Evolutionary conservation across 2,888 invertebrate genomes (phyloP).

Genomic region (Ochropleura leucogaster): DNA sequence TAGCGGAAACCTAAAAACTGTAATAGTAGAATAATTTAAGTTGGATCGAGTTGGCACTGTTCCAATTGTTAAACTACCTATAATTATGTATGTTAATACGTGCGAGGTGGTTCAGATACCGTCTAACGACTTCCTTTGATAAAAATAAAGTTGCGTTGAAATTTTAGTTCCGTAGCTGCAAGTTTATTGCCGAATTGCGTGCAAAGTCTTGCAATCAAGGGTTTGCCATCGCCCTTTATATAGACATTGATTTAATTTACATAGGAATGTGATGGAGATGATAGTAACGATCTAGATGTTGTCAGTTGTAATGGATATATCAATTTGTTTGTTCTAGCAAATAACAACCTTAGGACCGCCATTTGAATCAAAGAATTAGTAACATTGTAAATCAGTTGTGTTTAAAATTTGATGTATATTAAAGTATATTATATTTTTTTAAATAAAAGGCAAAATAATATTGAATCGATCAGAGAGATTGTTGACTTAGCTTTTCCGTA

Average conservation of each 20-base stretch:
- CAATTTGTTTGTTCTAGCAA: slow-evolving; percentile 34
- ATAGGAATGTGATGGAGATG: slow-evolving; percentile 80
- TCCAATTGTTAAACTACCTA: slow-evolving; percentile 89
- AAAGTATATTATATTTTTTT: too few species aligned
- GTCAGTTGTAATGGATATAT: slow-evolving; percentile 63
- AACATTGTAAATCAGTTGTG: too few species aligned
- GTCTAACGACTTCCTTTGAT: slow-evolving; percentile 90
- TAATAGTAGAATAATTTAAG: slow-evolving; percentile 84
- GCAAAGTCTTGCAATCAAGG: slow-evolving; percentile 82
- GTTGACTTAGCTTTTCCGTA: too few species aligned
- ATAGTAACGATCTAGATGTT: slow-evolving; percentile 76
- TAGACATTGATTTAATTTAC: slow-evolving; percentile 89
- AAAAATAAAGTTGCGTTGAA: slow-evolving; percentile 90
- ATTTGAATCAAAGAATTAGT: too few species aligned
- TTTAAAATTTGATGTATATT: too few species aligned
- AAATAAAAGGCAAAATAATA: too few species aligned
- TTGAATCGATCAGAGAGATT: too few species aligned
- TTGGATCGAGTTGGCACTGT: slow-evolving; percentile 83
- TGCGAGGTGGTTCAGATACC: slow-evolving; percentile 88
- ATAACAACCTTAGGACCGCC: not conserved
- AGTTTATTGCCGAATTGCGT: slow-evolving; percentile 89
- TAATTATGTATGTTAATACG: slow-evolving; percentile 90
- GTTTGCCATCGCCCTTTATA: slow-evolving; percentile 86
- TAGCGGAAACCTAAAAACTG: slow-evolving; percentile 84
- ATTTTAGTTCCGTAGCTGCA: slow-evolving; percentile 89